phyloP scores from a whole-genome alignment of 2,797 vertebrate genomes.

The Sciurus carolinensis region DNA sequence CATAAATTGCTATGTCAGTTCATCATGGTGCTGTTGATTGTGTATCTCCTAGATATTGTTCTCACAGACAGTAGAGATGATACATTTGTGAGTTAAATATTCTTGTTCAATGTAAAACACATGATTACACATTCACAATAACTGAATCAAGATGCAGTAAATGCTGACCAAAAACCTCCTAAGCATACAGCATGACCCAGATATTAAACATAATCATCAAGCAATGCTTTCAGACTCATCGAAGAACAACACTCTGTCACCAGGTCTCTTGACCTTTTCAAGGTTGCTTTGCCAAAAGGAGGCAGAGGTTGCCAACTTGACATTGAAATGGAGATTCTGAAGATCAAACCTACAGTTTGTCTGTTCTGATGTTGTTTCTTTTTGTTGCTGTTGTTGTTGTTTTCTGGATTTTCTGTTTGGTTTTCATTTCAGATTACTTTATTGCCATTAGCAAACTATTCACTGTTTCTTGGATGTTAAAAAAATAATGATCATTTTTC shows the following conservation, averaged over 20 bases:
- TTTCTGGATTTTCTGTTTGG: background rate
- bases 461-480: background rate
- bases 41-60: background rate
- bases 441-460: background rate
- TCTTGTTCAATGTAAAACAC: constrained; percentile 57
- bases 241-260: rapidly evolving
- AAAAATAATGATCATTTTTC: constrained; percentile 22
- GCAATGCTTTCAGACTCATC: constrained; percentile 14
- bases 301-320: background rate
- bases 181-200: constrained; percentile 1
- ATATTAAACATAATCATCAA: constrained; percentile 62
- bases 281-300: background rate
- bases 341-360: background rate
- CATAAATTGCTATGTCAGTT: background rate
- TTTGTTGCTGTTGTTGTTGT: background rate
- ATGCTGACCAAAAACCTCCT: constrained; percentile 42
- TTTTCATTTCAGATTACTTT: background rate
- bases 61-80: background rate
- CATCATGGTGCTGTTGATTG: background rate
- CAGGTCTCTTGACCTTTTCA: background rate
- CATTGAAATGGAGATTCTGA: constrained; percentile 52
- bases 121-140: constrained; percentile 42
- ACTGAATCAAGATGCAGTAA: constrained; percentile 55
- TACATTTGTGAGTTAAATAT: constrained; percentile 52
- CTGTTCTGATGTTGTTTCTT: background rate